phyloP scores from a whole-genome alignment of 2,797 vertebrate genomes.

The Bradypus variegatus region DNA sequence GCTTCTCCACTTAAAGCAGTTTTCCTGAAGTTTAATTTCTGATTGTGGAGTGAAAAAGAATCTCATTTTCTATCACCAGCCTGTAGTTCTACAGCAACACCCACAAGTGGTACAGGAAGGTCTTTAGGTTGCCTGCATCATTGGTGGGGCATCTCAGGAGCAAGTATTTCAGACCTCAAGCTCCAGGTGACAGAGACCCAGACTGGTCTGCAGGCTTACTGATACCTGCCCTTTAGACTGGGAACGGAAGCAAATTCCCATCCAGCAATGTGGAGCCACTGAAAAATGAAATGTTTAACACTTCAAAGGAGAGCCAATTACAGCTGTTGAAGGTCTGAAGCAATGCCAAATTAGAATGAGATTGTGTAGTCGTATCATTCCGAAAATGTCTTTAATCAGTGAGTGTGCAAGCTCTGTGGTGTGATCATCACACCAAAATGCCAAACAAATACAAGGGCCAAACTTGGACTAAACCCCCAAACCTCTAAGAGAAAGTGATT shows the following conservation, averaged over 20 bases:
- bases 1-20: slow-evolving; percentile 46
- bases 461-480: slow-evolving; percentile 7
- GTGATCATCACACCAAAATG: slow-evolving; percentile 23
- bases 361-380: slow-evolving; percentile 38
- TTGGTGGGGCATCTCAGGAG: not conserved
- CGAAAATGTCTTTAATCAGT: slow-evolving; percentile 48
- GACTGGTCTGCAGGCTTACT: not conserved
- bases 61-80: not conserved
- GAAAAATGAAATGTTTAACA: not conserved
- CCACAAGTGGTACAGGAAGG: not conserved
- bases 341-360: slow-evolving; percentile 37
- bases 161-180: not conserved
- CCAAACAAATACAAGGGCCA: not conserved
- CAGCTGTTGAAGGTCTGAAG: slow-evolving; percentile 51
- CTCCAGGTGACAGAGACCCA: slow-evolving; percentile 16
- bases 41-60: slow-evolving; percentile 40
- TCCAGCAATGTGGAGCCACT: not conserved
- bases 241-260: not conserved
- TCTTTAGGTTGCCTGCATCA: not conserved
- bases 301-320: slow-evolving; percentile 51
- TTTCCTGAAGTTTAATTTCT: slow-evolving; percentile 44
- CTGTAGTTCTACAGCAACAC: slow-evolving; percentile 30
- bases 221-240: slow-evolving; percentile 13
- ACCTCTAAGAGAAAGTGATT: slow-evolving; percentile 7
- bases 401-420: not conserved